Base-by-base conservation (phyloP, 2,797 vertebrate genomes). In the Liparis tanakae region DNA sequence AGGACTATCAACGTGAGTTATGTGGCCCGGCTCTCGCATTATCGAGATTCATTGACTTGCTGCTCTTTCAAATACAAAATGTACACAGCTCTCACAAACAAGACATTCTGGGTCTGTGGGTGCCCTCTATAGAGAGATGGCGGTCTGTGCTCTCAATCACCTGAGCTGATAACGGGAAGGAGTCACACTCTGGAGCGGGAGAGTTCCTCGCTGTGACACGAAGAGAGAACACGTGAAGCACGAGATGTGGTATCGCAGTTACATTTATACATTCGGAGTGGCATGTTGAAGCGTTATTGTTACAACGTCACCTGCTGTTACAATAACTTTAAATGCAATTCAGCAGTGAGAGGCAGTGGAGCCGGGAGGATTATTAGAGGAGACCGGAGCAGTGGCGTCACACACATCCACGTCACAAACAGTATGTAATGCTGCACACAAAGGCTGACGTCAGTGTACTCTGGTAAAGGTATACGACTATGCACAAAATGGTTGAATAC, bases 111-210 rank as follows among this genome's bases (percentile, higher is more conserved):
- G 92, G 94, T 95, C 70, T 94, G 94, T 93, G 94, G 95, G 95
- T 95, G 96, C 96, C 95, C 96, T 97, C 96, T 96, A 90, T 96
- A 80, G 96, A 96, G 94, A 94, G 88, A 83, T 89, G 87, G 89
- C 63, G 88, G 76, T 86, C 78, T 82, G 61, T 92, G 92, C 95
- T 94, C 91, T 87, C 41, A 59, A 90, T 89, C 79, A 92, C 81
- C 81, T 78, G 43, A 57, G 81, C 80, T 91, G 86, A 89, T 83
- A 88, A 84, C 81, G 83, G 86, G 63, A 85, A 79, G 72, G 69
- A 85, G 89, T 85, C 80, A 73, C 82, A 59, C 68, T 61, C 68
- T 13, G 65, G 85, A 87, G 85, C 82, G 84, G 48, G 67, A 83
- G 79, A 79, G 74, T 70, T 48, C 73, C 80, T 68, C 60, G 5